Base-by-base conservation (phyloP, 2,113 vertebrate species). In the Pygoscelis antarcticus region DNA sequence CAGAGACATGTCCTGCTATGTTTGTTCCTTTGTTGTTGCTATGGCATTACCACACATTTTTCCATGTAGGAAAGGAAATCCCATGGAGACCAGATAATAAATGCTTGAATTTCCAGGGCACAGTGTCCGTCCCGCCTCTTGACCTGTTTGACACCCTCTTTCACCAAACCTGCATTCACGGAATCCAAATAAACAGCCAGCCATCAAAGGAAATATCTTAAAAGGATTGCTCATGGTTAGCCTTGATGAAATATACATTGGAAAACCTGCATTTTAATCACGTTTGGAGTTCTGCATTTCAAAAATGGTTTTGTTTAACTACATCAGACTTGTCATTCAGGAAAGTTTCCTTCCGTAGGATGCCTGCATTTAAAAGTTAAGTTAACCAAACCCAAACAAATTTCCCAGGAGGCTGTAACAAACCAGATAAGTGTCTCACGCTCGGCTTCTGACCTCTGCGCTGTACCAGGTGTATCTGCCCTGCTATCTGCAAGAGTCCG, bases 61-160 rank as follows among this genome's bases (percentile, higher is more conserved):
- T 98, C 95, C 96, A 77, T 95, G 95, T 97, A 98, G 97, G 97
- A 96, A 96, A 84, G 88, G 94, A 94, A 97, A 92, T 97, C 98
- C 98, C 96, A 72, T 97, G 97, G 98, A 95, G 98, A 98, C 98
- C 84, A 97, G 97, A 98, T 98, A 98, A 99, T 98, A 98, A 98
- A 98, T 87, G 97, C 32, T 89, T 97, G 96, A 29, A 88, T 97
- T 96, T 79, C 75, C 90, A 95, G 96, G 81, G 78, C 84, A 40
- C 58, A 61, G 76, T 77, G 93, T 95, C 98, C 83, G 93, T 95
- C 93, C 95, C 84, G 97, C 95, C 98, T 98, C 98, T 97, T 98
- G 98, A 98, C 98, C 98, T 83, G 88, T 65, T 93, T 97, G 98
- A 98, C 98, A 98, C 98, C 96, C 98, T 96, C 93, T 97, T 97